Evolutionary conservation across 2,888 invertebrate genomes (phyloP), one percentile per base, ranked within the genome.

Genomic region (Deroplatys truncata): DNA sequence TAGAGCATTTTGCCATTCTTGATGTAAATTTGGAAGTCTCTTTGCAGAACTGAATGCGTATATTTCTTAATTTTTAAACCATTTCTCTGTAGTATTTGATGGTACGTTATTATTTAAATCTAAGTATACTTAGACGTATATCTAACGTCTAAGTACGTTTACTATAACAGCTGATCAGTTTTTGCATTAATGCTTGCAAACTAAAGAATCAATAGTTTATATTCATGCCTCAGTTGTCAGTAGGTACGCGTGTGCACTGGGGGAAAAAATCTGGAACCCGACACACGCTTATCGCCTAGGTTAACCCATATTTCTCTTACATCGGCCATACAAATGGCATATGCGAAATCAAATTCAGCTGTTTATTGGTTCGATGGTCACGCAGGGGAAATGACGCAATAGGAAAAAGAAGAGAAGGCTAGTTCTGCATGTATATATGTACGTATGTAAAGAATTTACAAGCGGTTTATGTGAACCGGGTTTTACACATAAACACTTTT

Each of bases 401-500:
- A 72, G 2, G 56, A 72, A 72, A 72, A 72, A 72, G 56, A 72
- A 72, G 56, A 72, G 43, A 72, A 72, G 56, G 56, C 56, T 20
- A 72, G 56, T 72, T 72, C 20, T 25, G 56, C 20, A 72, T 72
- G 56, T 25, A 72, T 43, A 43, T 13, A 20, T 72, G 56, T 25
- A 25, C 25, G 56, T 72, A 72, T 72, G 20, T 72, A 56, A 85
- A 85, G 85, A 89, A 89, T 82, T 88, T 85, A 82, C 43, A 82
- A 82, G 82, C 85, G 85, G 72, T 85, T 85, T 43, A 72, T 72
- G 82, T 72, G 85, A 43, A 43, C 43, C 86, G 31, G 86, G 84
- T 28, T 85, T 84, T 89, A 72, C 43, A 86, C 89, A 84, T 89
- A 89, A 89, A 90, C 90, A 90, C 89, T 89, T 88, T 89, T 85